Percentiles rank a stretch among this genome's conserved stretches.
Conservation (phyloP, 2,113 vertebrate species). For the Riparia riparia region DNA sequence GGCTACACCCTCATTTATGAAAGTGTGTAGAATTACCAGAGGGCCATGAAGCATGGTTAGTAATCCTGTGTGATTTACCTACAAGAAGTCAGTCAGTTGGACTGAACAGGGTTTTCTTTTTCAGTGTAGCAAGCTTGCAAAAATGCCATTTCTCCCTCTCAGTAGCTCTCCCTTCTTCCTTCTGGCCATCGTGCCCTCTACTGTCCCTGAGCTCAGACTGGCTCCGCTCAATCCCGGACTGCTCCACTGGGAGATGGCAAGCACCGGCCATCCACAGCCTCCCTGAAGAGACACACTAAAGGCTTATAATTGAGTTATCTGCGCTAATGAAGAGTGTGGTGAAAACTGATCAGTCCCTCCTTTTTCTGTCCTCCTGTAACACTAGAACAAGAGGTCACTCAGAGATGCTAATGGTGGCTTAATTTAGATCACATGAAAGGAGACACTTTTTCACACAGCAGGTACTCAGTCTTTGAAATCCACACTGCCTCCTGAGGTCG, state of each 20-base stretch:
- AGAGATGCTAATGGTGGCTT: constrained; percentile 69
- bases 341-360: constrained; percentile 54
- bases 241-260: background rate
- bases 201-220: background rate
- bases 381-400: constrained; percentile 67
- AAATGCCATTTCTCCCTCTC: background rate
- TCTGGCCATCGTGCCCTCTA: background rate
- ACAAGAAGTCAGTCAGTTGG: background rate
- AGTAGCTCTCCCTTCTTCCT: background rate
- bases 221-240: accelerated
- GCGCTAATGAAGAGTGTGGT: constrained; percentile 45
- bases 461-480: constrained; percentile 65
- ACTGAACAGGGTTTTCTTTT: background rate
- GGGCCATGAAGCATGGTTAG: constrained; percentile 17
- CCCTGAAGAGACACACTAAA: background rate
- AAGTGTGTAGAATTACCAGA: background rate
- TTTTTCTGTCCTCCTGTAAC: constrained; percentile 48
- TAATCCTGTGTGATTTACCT: constrained; percentile 34
- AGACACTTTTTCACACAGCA: constrained; percentile 62
- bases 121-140: background rate
- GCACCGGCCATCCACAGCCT: background rate
- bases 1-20: constrained; percentile 50
- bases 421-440: constrained; percentile 70
- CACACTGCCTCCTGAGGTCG: constrained; percentile 58
- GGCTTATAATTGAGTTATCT: constrained; percentile 57